phyloP scores from a whole-genome alignment of 2,113 vertebrate genomes.

The Pongo pygmaeus region DNA sequence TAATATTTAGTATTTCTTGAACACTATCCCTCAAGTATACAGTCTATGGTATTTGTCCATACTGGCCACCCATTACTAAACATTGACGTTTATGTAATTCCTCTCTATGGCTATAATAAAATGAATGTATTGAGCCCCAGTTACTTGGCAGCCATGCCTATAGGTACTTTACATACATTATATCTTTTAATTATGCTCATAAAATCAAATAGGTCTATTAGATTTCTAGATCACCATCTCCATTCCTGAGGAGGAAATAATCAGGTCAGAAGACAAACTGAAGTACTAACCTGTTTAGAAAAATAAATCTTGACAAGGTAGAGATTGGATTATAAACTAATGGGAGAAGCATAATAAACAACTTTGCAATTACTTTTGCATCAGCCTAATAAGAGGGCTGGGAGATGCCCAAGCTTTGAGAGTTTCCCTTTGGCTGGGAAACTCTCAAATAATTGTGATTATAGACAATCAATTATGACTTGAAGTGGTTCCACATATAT shows the following conservation, averaged over 20 bases:
- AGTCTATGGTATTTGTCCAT: background rate
- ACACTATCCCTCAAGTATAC: background rate
- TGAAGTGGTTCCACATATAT: background rate
- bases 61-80: background rate
- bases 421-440: background rate
- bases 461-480: background rate
- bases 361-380: background rate
- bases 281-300: slow-evolving; percentile 28
- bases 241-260: background rate
- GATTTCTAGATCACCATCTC: slow-evolving; percentile 33
- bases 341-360: background rate
- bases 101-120: background rate
- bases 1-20: slow-evolving; percentile 1
- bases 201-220: slow-evolving; percentile 28
- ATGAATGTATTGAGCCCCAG: background rate
- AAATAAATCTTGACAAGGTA: slow-evolving; percentile 22
- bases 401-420: background rate
- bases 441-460: too few relatives aligned
- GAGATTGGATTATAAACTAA: slow-evolving; percentile 14
- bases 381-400: background rate
- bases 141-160: background rate
- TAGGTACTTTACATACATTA: background rate
- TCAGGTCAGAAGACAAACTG: background rate
- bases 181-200: slow-evolving; percentile 42
- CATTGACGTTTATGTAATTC: slow-evolving; percentile 15